Base-by-base conservation (phyloP, 2,797 vertebrate species). In the Pseudochromis fuscus region DNA sequence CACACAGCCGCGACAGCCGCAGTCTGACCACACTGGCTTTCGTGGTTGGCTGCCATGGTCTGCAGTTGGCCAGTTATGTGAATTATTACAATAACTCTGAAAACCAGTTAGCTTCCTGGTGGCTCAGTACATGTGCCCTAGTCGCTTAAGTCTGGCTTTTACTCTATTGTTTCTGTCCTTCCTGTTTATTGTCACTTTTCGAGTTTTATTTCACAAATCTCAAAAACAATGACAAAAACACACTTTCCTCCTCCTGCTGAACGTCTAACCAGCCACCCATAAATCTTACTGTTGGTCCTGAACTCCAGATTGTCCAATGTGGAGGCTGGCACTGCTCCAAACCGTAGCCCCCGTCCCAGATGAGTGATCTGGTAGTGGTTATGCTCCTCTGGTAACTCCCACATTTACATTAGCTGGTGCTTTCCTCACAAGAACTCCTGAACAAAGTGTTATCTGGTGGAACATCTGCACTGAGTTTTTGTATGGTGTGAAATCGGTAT, bases 301-400 rank as follows among this genome's bases (percentile, higher is more conserved):
- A 67, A 24, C 55, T 68, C 46, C 62, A 51, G 61, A 46, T 74
- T 44, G 37, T 59, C 59, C 58, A 23, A 33, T 57, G 24, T 25
- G 51, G 64, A 69, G 28, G n/a, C 49, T 90, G 84, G 86, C 84
- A 18, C 31, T 7, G 49, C 19, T 76, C 87, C 86, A 87, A 68
- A 83, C 79, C 77, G 31, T 68, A 81, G 70, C 58, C 57, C 58
- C 52, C 63, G 25, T 68, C 60, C 79, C 82, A 88, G 85, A 86
- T 61, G 18, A 77, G 70, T 83, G 58, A 78, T 91, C 87, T 92
- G 89, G 85, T 89, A 86, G 76, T 75, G 70, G 70, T 91, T 89
- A 72, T 72, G 27, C 70, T 77, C 61, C 57, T 74, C 57, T 64
- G 62, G 83, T 82, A 81, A 66, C 40, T 61, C 66, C 62, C 37